Base-by-base conservation (phyloP, 35 echinoderm and acorn worm genomes). In the Chiridota heheva region DNA sequence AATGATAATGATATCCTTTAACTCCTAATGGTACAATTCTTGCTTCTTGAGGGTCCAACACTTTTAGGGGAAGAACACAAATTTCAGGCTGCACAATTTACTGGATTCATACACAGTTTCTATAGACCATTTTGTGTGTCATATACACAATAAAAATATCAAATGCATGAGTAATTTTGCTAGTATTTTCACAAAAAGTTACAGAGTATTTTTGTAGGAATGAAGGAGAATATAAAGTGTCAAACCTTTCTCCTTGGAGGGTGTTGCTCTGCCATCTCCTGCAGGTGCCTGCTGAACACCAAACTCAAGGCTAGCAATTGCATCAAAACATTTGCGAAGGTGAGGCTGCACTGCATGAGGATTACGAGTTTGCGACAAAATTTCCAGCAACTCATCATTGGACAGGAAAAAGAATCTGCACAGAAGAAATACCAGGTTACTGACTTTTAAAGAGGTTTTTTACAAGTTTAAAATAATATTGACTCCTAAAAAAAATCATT, bases 271-370 rank as follows among this genome's bases (percentile, higher is more conserved):
- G 25, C 93, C 93, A 73, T 97, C 93, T 53, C 75, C 56, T n/a
- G 88, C 42, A 30, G 72, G 72, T 26, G 88, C 84, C 3, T 79
- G 80, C 37, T 69, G 71, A 18, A 79, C 82, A 60, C 93, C 93
- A 91, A 97, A 97, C 84, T 97, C 93, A 39, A 97, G 46, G 42
- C 81, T 87, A 24, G 80, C 78, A 34, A 97, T 90, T 7, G 93
- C 93, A 73, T 97, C 93, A 79, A 97, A 97, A 68, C 93, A 97
- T 51, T 97, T 97, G 36, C 93, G 90, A 36, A 97, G 72, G 81
- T 97, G 93, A 4, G 93, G 93, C 58, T 97, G 93, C 2, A 97
- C 93, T 28, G 93, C 93, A 56, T 97, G 93, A 60, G 93, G 93
- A 69, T 97, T 97, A 39, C 93, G 88, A 22, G 93, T 97, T 84